Conservation (phyloP, 2,113 vertebrate genomes). For the Sigmodon hispidus region DNA sequence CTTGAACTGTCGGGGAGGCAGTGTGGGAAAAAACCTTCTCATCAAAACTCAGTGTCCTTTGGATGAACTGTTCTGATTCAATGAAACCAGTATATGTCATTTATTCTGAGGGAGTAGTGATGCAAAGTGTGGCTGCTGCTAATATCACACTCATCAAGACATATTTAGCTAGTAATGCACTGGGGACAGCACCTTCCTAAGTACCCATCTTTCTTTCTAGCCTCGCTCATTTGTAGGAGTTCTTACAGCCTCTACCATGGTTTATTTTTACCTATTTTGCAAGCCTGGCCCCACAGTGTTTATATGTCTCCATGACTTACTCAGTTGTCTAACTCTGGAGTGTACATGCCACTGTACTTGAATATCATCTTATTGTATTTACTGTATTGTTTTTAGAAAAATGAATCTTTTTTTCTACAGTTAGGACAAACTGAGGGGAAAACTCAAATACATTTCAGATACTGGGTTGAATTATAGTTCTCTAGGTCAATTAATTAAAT, state of each 20-base stretch:
- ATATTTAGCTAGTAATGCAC: background rate
- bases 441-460: conserved; percentile 29
- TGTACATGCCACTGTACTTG: background rate
- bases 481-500: conserved; percentile 1
- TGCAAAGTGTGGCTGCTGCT: background rate
- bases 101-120: background rate
- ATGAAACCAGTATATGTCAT: background rate
- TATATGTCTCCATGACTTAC: background rate
- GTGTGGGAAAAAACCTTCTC: background rate
- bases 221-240: background rate
- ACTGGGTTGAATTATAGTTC: background rate
- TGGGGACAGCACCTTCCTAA: background rate
- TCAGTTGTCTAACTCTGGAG: background rate
- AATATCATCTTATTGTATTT: background rate
- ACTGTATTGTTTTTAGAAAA: conserved; percentile 27
- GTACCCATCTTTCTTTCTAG: background rate
- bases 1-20: background rate
- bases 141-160: background rate
- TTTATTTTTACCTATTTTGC: background rate
- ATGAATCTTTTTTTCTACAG: conserved; percentile 21
- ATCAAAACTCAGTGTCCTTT: background rate
- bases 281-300: background rate
- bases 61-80: background rate
- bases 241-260: background rate
- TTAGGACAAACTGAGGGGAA: background rate